Percentiles rank a stretch among this genome's conserved stretches.
Conservation (phyloP, 2,888 invertebrate genomes). For the Eurois occulta region DNA sequence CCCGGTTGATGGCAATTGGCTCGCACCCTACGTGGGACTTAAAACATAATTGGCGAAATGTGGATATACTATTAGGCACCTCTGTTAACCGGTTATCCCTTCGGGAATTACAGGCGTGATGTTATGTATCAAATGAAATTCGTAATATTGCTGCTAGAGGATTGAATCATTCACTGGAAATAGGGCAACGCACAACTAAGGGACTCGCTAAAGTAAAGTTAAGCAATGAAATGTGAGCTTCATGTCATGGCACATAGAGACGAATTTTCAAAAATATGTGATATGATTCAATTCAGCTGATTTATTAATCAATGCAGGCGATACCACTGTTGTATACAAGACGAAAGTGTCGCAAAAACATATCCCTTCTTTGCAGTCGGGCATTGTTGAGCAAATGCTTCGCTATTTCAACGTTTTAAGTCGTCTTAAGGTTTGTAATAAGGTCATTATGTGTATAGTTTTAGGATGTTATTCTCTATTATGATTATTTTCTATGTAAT, state of each 20-base stretch:
- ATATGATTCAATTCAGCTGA: neutral
- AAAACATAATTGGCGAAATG: neutral
- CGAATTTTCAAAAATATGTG: neutral
- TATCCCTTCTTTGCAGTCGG: neutral
- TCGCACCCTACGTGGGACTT: neutral
- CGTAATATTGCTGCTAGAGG: neutral
- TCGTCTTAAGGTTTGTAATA: constrained; percentile 3
- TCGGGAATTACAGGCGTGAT: neutral
- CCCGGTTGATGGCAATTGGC: neutral
- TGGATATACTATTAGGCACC: too few relatives aligned
- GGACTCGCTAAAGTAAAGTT: neutral
- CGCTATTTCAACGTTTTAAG: neutral
- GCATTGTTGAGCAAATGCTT: neutral
- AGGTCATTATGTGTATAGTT: constrained; percentile 11
- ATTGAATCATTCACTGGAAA: too few relatives aligned
- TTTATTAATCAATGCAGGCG: neutral
- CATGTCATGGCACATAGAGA: neutral
- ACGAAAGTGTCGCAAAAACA: neutral
- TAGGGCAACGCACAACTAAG: too few relatives aligned
- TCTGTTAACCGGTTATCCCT: neutral
- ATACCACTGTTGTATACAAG: neutral
- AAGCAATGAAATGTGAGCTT: constrained; percentile 9
- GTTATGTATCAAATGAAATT: neutral
- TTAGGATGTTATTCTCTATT: constrained; percentile 1
- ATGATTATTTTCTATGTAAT: neutral